Evolutionary conservation across 2,113 vertebrate genomes (phyloP), one percentile per base, ranked within the genome.

Genomic region (Ceyx margarethae): DNA sequence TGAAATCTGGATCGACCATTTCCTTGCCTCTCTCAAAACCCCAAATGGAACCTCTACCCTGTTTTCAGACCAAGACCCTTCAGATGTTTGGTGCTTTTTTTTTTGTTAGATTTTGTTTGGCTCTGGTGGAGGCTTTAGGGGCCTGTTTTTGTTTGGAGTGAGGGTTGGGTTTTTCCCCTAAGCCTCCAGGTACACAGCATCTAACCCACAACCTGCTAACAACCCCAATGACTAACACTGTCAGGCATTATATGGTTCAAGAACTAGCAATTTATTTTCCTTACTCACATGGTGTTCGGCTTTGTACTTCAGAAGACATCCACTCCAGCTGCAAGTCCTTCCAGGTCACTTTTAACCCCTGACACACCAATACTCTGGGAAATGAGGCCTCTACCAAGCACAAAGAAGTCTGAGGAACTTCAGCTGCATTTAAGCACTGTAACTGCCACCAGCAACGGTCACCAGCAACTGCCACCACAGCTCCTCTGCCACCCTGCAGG

Each of bases 401-500:
- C 42, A 40, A 26, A 8, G 9, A 29, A 25, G 7, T 3, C 33
- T 26, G 26, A 69, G 50, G 7, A 81, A 19, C 35, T 19, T 31
- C 37, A 60, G 9, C 40, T 3, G 18, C 26, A 4, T 11, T 18
- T 5, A 82, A 64, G 9, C 13, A 13, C 7, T 42, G 11, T 22
- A 95, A 88, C 82, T 43, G 91, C 11, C 85, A 79, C 45, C 46
- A 43, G 37, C 37, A 95, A 88, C 82, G 37, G 91, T 8, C 85
- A 79, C 45, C 46, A 43, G 11, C 81, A 83, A 80, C 83, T 15
- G 50, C n/a, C 75, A 74, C 66, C 68, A 46, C 84, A 3, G 15
- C 31, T 72, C 65, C 58, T 3, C 4, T 15, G 69, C 9, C 65
- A 18, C n/a, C 71, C 82, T 6, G 15, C 5, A 7, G 28, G 3